Evolutionary conservation across 2,113 vertebrate genomes (phyloP), one percentile per base, ranked within the genome.

Genomic region (Sinocyclocheilus maitianheensis): DNA sequence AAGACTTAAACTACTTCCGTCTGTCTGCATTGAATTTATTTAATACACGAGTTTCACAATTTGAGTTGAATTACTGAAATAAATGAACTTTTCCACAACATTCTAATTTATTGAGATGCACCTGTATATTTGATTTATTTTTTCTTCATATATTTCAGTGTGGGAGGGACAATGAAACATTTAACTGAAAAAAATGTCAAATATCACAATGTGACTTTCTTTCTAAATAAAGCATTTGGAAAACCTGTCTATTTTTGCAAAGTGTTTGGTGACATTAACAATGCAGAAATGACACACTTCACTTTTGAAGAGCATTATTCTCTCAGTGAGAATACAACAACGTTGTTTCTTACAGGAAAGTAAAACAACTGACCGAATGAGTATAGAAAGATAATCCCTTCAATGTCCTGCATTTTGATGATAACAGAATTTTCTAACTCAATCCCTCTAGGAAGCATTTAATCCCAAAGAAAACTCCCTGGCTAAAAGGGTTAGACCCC

Each of bases 381-480:
- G 26, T 10, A 18, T 0, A 12, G 26, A 37, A 48, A 81, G 79
- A 81, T 75, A 76, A 88, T 88, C 84, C 48, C 60, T 74, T 37
- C n/a, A 75, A 82, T n/a, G 30, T 81, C 86, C 91, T 93, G 93
- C 84, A 80, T 91, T 85, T 74, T 83, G 86, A 81, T 88, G 92
- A 93, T 94, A 93, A 93, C 89, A 16, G 85, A 46, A n/a, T 74
- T 90, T 84, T 71, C 62, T 80, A 9, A 48, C 40, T 80, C 51
- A 76, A 37, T 62, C 84, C 37, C 75, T 83, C 82, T 46, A 65
- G 87, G 88, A 40, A 76, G 14, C 81, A 72, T 86, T 89, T 63
- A 89, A 71, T 87, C 81, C 74, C 71, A 87, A 55, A 88, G 55
- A 86, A 78, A 62, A 69, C 18, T 67, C 89, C 76, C 37, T 81